Evolutionary conservation across 1,140 invertebrate species (phyloP).

Genomic region (Oncopodura yosiiana): DNA sequence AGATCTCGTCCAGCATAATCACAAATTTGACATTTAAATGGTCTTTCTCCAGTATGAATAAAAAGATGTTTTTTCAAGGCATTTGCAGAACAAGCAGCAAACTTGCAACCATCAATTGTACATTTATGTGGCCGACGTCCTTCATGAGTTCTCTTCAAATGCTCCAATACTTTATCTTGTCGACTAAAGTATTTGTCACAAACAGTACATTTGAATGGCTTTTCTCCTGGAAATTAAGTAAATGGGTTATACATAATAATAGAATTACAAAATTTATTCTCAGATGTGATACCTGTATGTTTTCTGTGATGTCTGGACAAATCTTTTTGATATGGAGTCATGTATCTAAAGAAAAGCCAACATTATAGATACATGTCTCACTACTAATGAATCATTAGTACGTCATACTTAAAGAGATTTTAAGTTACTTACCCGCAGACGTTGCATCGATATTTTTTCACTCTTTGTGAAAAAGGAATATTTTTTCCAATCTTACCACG

Average conservation of each 20-base stretch:
- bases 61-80: slow-evolving; percentile 41
- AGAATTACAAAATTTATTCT: slow-evolving; percentile 4
- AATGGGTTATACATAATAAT: slow-evolving; percentile 6
- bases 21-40: slow-evolving; percentile 44
- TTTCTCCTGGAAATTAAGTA: slow-evolving; percentile 45
- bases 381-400: too few species aligned
- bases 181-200: slow-evolving; percentile 64
- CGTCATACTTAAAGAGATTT: too few species aligned
- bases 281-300: slow-evolving; percentile 36
- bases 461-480: background rate
- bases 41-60: slow-evolving; percentile 40
- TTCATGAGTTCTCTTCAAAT: slow-evolving; percentile 54
- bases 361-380: too few species aligned
- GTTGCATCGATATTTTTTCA: slow-evolving; percentile 31
- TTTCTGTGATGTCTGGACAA: slow-evolving; percentile 38
- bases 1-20: slow-evolving; percentile 42
- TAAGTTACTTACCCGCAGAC: slow-evolving; percentile 37
- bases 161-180: slow-evolving; percentile 52
- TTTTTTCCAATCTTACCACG: background rate
- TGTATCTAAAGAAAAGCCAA: too few species aligned
- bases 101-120: slow-evolving; percentile 36
- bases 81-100: slow-evolving; percentile 44
- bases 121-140: slow-evolving; percentile 52
- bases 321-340: slow-evolving; percentile 38
- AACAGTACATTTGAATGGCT: slow-evolving; percentile 59